Base-by-base conservation (phyloP, 2,888 invertebrate species). In the Pammene aurita region DNA sequence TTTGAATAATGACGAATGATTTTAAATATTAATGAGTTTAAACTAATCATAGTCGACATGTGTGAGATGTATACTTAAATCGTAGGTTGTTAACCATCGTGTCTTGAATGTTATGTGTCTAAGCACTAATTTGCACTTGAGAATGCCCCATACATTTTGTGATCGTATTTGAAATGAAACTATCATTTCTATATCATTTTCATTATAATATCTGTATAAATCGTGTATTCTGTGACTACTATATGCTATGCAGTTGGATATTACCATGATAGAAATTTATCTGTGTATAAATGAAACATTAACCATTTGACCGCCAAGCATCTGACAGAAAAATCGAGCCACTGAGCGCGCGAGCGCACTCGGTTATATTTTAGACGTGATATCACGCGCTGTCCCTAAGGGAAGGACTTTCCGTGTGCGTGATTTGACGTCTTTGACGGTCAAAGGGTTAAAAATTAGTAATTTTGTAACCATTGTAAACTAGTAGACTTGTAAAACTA, bases 401-500 rank as follows among this genome's bases (percentile, higher is more conserved):
- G n/a, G n/a, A n/a, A n/a, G n/a, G n/a, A n/a, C n/a, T n/a, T n/a
- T n/a, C n/a, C n/a, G n/a, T n/a, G n/a, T n/a, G n/a, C n/a, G n/a
- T n/a, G n/a, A n/a, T n/a, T n/a, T n/a, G n/a, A n/a, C n/a, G n/a
- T n/a, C n/a, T n/a, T n/a, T n/a, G n/a, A n/a, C n/a, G n/a, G n/a
- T n/a, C n/a, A n/a, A n/a, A n/a, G n/a, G n/a, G n/a, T n/a, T n/a
- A 18, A 57, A 50, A 38, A 34, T 56, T 41, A 64, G 54, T 63
- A 57, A 62, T 68, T 68, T 68, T 69, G 54, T 69, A 69, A 69
- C 54, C 58, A 48, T 18, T 63, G 41, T 67, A 54, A 46, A 35
- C 44, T 38, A 54, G 58, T 61, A 62, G 48, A 50, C 61, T 38
- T 62, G 46, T 70, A 57, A 75, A 46, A 67, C 63, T 78, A 76